Percentiles rank a stretch among this genome's conserved stretches.
Conservation (phyloP, 1,140 invertebrate genomes). For the Drosophila bocqueti region DNA sequence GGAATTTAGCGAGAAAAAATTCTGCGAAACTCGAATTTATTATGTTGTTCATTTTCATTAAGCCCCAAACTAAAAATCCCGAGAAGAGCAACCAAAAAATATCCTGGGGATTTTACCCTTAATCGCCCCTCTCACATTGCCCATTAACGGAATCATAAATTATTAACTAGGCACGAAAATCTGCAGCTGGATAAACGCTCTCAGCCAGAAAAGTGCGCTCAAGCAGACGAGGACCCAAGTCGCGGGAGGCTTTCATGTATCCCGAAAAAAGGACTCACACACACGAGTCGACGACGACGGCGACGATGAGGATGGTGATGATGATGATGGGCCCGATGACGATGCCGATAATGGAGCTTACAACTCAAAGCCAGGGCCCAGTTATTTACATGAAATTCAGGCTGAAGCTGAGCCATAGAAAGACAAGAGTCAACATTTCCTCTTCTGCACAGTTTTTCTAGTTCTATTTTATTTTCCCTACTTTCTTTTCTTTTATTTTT, state of each 20-base stretch:
- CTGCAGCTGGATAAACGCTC: conserved; percentile 60
- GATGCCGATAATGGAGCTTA: conserved; percentile 42
- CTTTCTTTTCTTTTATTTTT: conserved; percentile 8
- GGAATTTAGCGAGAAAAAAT: conserved; percentile 4
- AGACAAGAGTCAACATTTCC: conserved; percentile 42
- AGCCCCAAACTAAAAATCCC: background rate
- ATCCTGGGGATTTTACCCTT: conserved; percentile 25
- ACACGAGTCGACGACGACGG: conserved; percentile 17
- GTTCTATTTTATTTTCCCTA: conserved; percentile 29
- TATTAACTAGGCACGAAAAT: conserved; percentile 61
- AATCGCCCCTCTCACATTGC: conserved; percentile 40
- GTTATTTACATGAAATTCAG: conserved; percentile 56
- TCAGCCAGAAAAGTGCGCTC: conserved; percentile 60
- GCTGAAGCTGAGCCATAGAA: conserved; percentile 14
- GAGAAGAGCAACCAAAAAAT: conserved; percentile 8
- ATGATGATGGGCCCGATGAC: conserved; percentile 31
- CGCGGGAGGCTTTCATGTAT: conserved; percentile 23
- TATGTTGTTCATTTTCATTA: conserved; percentile 4
- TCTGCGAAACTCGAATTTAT: background rate
- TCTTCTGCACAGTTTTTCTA: conserved; percentile 28
- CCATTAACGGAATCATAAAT: conserved; percentile 63
- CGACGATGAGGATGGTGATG: conserved; percentile 3
- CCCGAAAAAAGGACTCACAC: conserved; percentile 23
- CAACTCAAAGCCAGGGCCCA: conserved; percentile 34
- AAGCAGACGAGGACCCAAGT: conserved; percentile 35